Conservation (phyloP, 1,140 invertebrate species). For the Calliopsis andreniformis region DNA sequence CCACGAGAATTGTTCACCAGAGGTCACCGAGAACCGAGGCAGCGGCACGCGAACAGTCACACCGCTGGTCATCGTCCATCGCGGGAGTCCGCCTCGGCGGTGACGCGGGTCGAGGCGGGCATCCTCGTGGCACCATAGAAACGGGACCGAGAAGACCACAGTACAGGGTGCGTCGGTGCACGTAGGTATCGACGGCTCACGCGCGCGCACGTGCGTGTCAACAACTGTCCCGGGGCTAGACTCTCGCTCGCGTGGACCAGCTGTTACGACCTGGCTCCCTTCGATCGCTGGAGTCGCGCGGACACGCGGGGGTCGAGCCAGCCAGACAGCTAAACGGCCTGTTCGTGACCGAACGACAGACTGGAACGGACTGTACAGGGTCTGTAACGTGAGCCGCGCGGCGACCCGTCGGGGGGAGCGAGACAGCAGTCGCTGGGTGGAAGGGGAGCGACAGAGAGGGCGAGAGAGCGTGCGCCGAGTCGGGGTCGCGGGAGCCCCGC, state of each 20-base stretch:
- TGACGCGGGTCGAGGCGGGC: slow-evolving; percentile 29
- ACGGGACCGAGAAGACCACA: too few species aligned
- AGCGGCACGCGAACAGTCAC: slow-evolving; percentile 20
- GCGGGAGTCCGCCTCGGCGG: slow-evolving; percentile 25
- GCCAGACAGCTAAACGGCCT: slow-evolving; percentile 49
- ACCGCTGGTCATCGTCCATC: slow-evolving; percentile 33
- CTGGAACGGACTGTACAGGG: slow-evolving; percentile 65
- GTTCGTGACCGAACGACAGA: slow-evolving; percentile 65
- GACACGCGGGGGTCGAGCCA: slow-evolving; percentile 38
- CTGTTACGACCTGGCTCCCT: slow-evolving; percentile 40
- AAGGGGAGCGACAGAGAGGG: slow-evolving; percentile 58
- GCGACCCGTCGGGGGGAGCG: slow-evolving; percentile 21
- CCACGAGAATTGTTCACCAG: slow-evolving; percentile 27
- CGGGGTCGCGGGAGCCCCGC: slow-evolving; percentile 36
- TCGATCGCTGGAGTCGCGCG: slow-evolving; percentile 43
- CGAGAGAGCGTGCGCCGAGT: slow-evolving; percentile 61
- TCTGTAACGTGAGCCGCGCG: slow-evolving; percentile 41
- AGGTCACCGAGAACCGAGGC: neutral
- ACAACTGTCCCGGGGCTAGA: slow-evolving; percentile 33
- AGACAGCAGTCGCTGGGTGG: slow-evolving; percentile 43
- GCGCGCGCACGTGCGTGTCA: slow-evolving; percentile 53
- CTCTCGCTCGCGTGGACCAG: slow-evolving; percentile 43
- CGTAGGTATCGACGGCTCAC: slow-evolving; percentile 9
- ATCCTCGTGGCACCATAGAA: slow-evolving; percentile 43
- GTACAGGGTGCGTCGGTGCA: neutral